Base-by-base conservation (phyloP, 2,113 vertebrate genomes). In the Sander lucioperca region DNA sequence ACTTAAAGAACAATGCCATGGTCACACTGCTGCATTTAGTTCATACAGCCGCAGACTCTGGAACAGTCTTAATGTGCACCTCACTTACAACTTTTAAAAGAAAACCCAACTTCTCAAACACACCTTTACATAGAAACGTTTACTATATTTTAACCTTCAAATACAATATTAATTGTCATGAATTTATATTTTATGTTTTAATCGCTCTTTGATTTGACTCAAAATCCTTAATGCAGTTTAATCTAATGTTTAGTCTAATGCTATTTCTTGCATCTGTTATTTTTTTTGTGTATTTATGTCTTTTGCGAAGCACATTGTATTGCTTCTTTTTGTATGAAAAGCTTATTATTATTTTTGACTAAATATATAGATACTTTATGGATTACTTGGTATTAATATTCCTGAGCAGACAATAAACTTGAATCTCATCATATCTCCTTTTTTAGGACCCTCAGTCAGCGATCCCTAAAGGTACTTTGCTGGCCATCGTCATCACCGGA, bases 401-500 rank as follows among this genome's bases (percentile, higher is more conserved):
- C 3, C 21, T 16, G 25, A 58, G 12, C 2, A 77, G 16, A 16
- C 25, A 59, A 8, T 54, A 33, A 79, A 71, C 3, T 5, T 62
- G 15, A 67, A 36, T 39, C 11, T 64, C 2, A 1, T 64, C 2
- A 4, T 81, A n/a, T 86, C 19, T 71, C 15, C 21, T 1, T 74
- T 14, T 25, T 65, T 77, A 99, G 98, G 98, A 99, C 91, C 98
- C 98, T 77, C 97, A 99, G 93, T 97, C 94, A 88, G 97, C 98
- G 63, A 99, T 99, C 90, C 98, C 98, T 69, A 99, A 97, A 96
- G 98, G 98, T 89, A 99, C 98, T 0, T 90, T 99, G 54, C 92
- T 99, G 93, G 98, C 98, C 94, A 99, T 99, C 93, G 93, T 98
- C 89, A 96, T 99, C 84, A 99, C 98, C 23, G 99, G 97, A 5